Base-by-base conservation (phyloP, 2,797 vertebrate genomes). In the Erpetoichthys calabaricus region DNA sequence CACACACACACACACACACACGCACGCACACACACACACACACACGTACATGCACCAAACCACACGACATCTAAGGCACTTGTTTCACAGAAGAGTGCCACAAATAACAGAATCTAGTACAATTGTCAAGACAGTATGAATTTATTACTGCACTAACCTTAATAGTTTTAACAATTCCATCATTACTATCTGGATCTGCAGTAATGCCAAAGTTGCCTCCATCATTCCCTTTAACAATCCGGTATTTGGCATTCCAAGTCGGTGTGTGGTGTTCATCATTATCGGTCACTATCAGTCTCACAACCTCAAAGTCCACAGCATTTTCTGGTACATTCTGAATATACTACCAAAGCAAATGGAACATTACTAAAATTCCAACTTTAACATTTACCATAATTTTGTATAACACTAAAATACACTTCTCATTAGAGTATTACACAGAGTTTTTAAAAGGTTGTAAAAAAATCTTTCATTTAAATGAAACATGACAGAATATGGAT, bases 161-260 rank as follows among this genome's bases (percentile, higher is more conserved):
- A 25, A 25, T 25, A 25, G 89, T 90, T 2, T 58, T 76, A 59
- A 96, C 63, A 61, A 91, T 56, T 3, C 92, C 92, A 64, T 94
- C 85, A 0, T 88, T 88, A 66, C 80, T 89, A 71, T 75, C 66
- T 0, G 10, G 59, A 54, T 84, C 73, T 0, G 90, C 90, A 52
- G 62, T 3, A 8, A 97, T 72, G 1, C 64, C 4, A 25, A 95
- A 96, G 62, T 70, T 58, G 0, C 71, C 68, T 0, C 52, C 73
- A 0, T 72, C 64, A 0, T 92, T 81, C 53, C 90, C 91, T 0
- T 61, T 66, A 5, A 87, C 9, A 2, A 96, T 90, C 8, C 1
- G 80, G 63, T 91, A 95, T 7, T 66, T 60, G 0, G 89, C 81
- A 0, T 60, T 78, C 92, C 91, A 98, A 0, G 91, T 90, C 0